A percentile compares a stretch with the other conserved stretches of the same genome.
phyloP scores from a whole-genome alignment of 2,797 vertebrate genomes.

The Enteromius fasciolatus region DNA sequence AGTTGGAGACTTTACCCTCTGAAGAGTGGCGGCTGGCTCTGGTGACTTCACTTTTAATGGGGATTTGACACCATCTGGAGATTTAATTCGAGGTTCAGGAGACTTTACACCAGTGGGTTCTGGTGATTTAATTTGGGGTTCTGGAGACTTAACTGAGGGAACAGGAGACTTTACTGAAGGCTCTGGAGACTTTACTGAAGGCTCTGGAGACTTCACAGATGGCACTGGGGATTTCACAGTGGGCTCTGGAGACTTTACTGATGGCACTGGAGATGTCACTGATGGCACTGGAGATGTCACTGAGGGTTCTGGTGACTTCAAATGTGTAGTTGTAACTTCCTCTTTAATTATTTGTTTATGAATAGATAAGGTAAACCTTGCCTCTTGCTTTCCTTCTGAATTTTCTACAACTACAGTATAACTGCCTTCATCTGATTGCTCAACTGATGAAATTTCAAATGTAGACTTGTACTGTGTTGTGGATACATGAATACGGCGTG shows the following conservation, averaged over 20 bases:
- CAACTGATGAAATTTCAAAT: constrained; percentile 89
- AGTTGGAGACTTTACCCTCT: constrained; percentile 78
- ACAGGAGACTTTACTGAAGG: constrained; percentile 58
- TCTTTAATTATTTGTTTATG: constrained; percentile 79
- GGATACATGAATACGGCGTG: constrained; percentile 82
- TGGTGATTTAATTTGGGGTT: constrained; percentile 63
- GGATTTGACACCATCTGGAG: constrained; percentile 73
- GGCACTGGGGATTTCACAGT: constrained; percentile 66
- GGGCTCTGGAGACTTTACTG: constrained; percentile 79
- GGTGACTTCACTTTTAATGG: constrained; percentile 70
- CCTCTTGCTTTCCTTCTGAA: constrained; percentile 89
- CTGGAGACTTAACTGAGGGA: constrained; percentile 75
- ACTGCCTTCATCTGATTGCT: constrained; percentile 87
- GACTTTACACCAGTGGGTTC: constrained; percentile 59
- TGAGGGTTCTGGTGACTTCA: constrained; percentile 84
- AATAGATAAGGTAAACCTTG: constrained; percentile 90
- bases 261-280: constrained; percentile 75
- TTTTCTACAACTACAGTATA: constrained; percentile 94
- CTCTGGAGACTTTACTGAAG: constrained; percentile 76
- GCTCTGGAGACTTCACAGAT: constrained; percentile 53
- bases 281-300: constrained; percentile 67
- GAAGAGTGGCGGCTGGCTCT: constrained; percentile 76
- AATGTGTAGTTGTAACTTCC: constrained; percentile 77
- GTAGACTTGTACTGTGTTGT: constrained; percentile 93
- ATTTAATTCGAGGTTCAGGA: constrained; percentile 74